These are phyloP conservation scores for Phainopepla nitens DNA, from an alignment of 2,113 vertebrate genomes.

Conservation along the genomic window DNA sequence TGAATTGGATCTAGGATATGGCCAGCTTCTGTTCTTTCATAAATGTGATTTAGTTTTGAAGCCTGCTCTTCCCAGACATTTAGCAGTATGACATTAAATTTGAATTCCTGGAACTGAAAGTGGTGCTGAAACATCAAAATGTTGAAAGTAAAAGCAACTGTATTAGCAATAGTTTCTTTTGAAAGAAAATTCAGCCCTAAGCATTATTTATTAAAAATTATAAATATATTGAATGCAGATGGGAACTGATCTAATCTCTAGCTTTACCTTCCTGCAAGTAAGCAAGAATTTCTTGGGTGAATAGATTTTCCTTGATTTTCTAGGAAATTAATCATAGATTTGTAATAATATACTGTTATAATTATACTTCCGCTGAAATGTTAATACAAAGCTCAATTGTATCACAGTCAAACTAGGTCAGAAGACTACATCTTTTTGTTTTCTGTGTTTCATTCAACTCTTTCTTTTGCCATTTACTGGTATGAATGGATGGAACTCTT, in stretches of 20 bases:
- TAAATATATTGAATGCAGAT: not conserved
- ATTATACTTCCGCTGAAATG: not conserved
- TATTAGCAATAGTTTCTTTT: not conserved
- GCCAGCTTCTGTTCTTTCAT: not conserved
- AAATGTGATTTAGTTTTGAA: not conserved
- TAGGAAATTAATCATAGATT: not conserved
- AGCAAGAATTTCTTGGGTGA: not conserved
- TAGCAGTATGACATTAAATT: not conserved
- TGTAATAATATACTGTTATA: not conserved
- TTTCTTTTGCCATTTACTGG: not conserved
- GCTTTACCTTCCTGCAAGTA: not conserved
- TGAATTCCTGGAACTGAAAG: not conserved
- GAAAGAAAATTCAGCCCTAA: not conserved
- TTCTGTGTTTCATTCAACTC: not conserved
- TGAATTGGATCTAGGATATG: not conserved
- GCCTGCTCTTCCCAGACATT: not conserved
- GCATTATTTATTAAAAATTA: not conserved
- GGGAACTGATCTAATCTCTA: not conserved
- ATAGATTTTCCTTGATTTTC: not conserved
- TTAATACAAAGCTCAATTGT: not conserved
- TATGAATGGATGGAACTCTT: not conserved
- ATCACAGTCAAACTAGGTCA: not conserved
- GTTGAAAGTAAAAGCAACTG: not conserved
- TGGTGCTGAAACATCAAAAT: not conserved
- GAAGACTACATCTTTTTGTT: not conserved